These are phyloP conservation scores for Strigamia crassipes DNA, from an alignment of 2,888 invertebrate genomes.

Conservation along the genomic window DNA sequence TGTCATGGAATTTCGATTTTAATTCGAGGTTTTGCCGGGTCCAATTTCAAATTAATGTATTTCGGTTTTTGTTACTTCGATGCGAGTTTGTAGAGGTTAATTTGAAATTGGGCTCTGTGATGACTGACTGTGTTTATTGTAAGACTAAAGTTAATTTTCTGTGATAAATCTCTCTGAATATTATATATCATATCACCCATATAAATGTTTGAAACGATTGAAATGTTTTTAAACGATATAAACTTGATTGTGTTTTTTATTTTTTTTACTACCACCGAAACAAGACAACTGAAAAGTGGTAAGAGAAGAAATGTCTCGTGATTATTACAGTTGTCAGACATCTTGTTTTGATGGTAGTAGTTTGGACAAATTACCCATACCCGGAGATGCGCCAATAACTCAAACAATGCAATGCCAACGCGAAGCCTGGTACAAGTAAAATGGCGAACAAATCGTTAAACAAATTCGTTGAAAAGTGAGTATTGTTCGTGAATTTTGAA, in stretches of 20 bases:
- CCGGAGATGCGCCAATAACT: neutral
- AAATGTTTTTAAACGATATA: too few species aligned
- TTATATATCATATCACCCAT: neutral
- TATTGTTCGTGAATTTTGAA: neutral
- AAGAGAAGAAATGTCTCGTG: neutral
- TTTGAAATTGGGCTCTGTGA: neutral
- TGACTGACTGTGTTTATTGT: neutral
- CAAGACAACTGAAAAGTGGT: neutral
- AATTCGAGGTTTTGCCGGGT: neutral
- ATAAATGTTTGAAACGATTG: neutral
- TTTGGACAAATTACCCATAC: neutral
- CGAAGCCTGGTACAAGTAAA: neutral
- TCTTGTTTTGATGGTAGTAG: conserved; percentile 10
- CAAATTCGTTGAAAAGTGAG: neutral
- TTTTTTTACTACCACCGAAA: neutral
- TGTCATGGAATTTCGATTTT: neutral
- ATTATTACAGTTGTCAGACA: neutral
- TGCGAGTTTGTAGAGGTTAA: neutral
- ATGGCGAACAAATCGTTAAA: neutral
- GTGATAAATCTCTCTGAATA: neutral
- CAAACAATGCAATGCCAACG: neutral
- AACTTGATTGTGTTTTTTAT: neutral
- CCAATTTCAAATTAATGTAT: too few species aligned
- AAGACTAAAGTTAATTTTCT: neutral
- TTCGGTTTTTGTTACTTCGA: too few species aligned